phyloP scores from a whole-genome alignment of 1,140 invertebrate species.

The Hypsibius dujardini region DNA sequence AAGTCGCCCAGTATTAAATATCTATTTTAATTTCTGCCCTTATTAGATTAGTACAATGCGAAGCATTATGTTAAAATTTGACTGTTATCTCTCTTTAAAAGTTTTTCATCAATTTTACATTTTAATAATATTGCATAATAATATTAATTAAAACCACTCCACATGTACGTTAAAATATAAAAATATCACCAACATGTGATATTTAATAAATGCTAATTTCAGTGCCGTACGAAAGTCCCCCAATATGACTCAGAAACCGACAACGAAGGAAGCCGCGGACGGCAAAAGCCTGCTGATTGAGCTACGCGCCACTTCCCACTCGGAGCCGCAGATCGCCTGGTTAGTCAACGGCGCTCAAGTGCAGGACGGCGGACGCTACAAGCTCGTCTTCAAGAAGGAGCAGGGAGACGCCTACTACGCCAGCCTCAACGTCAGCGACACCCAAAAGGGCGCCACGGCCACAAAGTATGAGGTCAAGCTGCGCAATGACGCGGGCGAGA shows the following conservation, averaged over 20 bases:
- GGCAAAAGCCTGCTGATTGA: not conserved
- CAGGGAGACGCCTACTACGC: conserved; percentile 3
- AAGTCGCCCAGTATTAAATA: no score
- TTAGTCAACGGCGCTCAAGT: conserved; percentile 4
- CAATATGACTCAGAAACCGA: not conserved
- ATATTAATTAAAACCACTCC: no score
- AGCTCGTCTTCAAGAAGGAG: conserved; percentile 5
- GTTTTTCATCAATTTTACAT: no score
- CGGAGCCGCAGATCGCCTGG: conserved; percentile 8
- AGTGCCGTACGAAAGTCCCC: not conserved
- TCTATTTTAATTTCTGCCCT: no score
- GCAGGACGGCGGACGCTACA: not conserved
- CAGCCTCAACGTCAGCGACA: not conserved
- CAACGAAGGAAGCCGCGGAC: not conserved
- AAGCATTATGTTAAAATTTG: no score
- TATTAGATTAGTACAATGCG: no score
- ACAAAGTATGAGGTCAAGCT: not conserved
- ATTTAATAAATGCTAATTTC: no score
- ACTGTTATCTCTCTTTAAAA: no score
- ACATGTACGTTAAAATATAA: no score
- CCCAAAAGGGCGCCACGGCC: not conserved
- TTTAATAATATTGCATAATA: no score
- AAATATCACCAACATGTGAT: no score
- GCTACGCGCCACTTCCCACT: not conserved
- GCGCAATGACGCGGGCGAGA: not conserved